Percentiles rank a stretch among this genome's conserved stretches.
These are phyloP conservation scores for Entomyzon cyanotis DNA, from an alignment of 2,113 vertebrate genomes.

Conservation along the genomic window DNA sequence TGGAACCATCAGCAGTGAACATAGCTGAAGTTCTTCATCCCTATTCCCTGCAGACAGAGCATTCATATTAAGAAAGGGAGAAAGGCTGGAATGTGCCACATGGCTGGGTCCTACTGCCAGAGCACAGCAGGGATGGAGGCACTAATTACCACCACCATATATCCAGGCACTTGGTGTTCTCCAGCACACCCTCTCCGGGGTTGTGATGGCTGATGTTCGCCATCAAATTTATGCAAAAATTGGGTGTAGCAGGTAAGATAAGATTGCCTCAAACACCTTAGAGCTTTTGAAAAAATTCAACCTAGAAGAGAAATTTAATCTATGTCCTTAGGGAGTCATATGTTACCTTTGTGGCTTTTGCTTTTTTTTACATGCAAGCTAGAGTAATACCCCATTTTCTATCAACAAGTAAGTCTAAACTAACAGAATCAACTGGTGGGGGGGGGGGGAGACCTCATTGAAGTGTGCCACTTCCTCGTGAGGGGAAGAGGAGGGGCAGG, in stretches of 20 bases:
- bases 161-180: fast-evolving
- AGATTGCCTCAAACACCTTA: background rate
- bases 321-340: background rate
- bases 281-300: background rate
- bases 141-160: fast-evolving
- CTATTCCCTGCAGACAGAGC: background rate
- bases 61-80: background rate
- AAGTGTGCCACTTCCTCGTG: background rate
- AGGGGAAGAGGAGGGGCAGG: background rate
- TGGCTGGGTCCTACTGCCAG: background rate
- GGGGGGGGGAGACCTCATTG: background rate
- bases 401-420: background rate
- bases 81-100: background rate
- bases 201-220: background rate
- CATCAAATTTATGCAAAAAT: background rate
- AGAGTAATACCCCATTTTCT: background rate
- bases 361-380: background rate
- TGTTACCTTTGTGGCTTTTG: background rate
- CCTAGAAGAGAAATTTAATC: background rate
- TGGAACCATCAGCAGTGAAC: background rate
- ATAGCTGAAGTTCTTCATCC: background rate
- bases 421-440: background rate
- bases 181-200: background rate
- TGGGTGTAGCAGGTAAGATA: background rate
- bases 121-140: background rate